Evolutionary conservation across 2,113 vertebrate species (phyloP), one percentile per base, ranked within the genome.

Genomic region (Acrocephalus kingi): DNA sequence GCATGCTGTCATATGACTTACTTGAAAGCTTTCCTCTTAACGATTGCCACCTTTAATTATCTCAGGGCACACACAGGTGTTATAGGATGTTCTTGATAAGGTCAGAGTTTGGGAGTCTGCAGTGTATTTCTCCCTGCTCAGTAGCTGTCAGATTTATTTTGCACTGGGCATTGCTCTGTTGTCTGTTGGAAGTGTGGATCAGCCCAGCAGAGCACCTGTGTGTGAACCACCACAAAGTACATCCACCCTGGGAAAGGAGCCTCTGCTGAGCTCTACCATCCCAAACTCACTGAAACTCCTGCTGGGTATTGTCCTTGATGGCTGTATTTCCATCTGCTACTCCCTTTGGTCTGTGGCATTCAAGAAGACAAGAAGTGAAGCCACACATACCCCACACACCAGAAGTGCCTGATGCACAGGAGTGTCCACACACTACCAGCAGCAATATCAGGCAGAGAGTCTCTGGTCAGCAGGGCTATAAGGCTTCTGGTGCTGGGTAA

Each of bases 21-120:
- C 54, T 69, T 56, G 33, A 91, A 86, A 95, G 59, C 21, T 68
- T 91, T 90, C 48, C 27, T 89, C 41, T 45, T 80, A 84, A 78
- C 31, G 16, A 12, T 61, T 84, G 11, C 33, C 51, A 75, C 82
- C 78, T 87, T 35, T 58, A 67, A 82, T 84, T 95, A 89, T 74
- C 63, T 77, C 63, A 67, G 69, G 84, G 56, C 31, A 73, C 14
- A 77, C 55, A 43, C 6, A 58, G 22, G 10, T 74, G 16, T 73
- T 86, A 83, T n/a, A 87, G 33, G 61, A 81, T 59, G 68, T 71
- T 67, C 59, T 79, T 87, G 58, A 74, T 79, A 80, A 84, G 13
- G 83, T 43, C 35, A 27, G 46, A 48, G 35, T 81, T 73, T 28
- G 15, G 13, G 12, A 84, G 56, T 31, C 66, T 87, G 69, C 33